These are phyloP conservation scores for Nomada lathburiana DNA, from an alignment of 2,888 invertebrate species.

Conservation along the genomic window DNA sequence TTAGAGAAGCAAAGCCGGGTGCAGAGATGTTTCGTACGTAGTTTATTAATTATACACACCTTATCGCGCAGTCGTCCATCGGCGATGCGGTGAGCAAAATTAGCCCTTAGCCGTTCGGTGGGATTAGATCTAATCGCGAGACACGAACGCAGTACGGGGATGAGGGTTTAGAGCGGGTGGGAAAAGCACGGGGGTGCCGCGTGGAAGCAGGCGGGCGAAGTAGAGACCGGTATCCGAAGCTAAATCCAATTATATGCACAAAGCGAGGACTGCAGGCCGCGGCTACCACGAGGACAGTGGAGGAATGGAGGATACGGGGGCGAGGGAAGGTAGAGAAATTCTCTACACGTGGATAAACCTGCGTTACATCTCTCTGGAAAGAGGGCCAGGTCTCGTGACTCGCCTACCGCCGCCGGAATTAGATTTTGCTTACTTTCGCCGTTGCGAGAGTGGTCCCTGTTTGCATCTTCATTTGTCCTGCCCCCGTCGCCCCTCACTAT, in stretches of 20 bases:
- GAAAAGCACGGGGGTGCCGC: constrained; percentile 47
- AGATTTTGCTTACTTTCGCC: constrained; percentile 62
- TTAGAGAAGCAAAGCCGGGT: background rate
- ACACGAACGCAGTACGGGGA: constrained; percentile 13
- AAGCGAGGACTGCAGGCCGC: constrained; percentile 77
- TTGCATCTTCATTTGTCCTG: constrained; percentile 41
- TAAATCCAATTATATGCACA: constrained; percentile 82
- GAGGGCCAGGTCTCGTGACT: constrained; percentile 51
- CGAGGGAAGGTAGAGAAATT: constrained; percentile 52
- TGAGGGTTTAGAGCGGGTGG: constrained; percentile 13
- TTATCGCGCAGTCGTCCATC: constrained; percentile 1
- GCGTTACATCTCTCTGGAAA: constrained; percentile 58
- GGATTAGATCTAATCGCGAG: constrained; percentile 52
- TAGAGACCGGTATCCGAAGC: constrained; percentile 72
- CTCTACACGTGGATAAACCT: constrained; percentile 63
- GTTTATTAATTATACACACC: constrained; percentile 21
- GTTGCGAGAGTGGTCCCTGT: constrained; percentile 38
- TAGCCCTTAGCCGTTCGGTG: constrained; percentile 28
- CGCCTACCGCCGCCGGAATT: constrained; percentile 64
- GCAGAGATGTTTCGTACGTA: constrained; percentile 7
- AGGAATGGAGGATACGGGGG: constrained; percentile 58
- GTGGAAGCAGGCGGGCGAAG: constrained; percentile 54
- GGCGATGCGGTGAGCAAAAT: constrained; percentile 32
- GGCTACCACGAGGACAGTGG: constrained; percentile 69
- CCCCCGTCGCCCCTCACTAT: constrained; percentile 19